Evolutionary conservation across 2,113 vertebrate genomes (phyloP).

Genomic region (Aphyosemion australe): DNA sequence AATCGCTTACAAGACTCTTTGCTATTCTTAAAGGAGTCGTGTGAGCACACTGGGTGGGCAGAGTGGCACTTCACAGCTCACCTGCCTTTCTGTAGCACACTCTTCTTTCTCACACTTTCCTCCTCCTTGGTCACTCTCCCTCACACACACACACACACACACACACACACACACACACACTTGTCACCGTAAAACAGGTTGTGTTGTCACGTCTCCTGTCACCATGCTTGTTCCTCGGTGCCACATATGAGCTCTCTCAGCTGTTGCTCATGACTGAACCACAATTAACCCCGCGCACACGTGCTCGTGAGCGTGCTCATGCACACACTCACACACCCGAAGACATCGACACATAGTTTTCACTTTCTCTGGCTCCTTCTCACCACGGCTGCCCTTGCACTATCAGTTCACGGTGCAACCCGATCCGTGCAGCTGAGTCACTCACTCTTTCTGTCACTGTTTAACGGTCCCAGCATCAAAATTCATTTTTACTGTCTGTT

Average conservation of each 20-base stretch:
- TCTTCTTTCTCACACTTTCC: constrained; percentile 58
- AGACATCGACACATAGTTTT: constrained; percentile 51
- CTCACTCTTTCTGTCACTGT: constrained; percentile 47
- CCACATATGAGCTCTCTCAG: constrained; percentile 80
- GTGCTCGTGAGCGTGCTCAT: not conserved
- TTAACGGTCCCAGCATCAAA: constrained; percentile 34
- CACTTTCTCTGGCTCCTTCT: constrained; percentile 62
- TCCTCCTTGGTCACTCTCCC: constrained; percentile 12
- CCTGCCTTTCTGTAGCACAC: constrained; percentile 70
- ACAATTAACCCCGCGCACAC: constrained; percentile 72
- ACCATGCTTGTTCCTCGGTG: constrained; percentile 69
- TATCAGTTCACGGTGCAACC: constrained; percentile 65
- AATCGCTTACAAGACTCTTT: constrained; percentile 61
- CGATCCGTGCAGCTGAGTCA: constrained; percentile 50
- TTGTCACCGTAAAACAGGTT: constrained; percentile 76
- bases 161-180: constrained; percentile 51
- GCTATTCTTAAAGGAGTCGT: constrained; percentile 67
- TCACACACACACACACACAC: constrained; percentile 31
- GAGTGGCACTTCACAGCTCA: constrained; percentile 52
- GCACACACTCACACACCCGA: constrained; percentile 16
- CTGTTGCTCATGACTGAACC: constrained; percentile 79
- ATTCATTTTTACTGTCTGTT: constrained; percentile 37
- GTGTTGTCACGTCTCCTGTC: constrained; percentile 73
- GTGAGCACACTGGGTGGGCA: constrained; percentile 73
- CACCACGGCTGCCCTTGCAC: constrained; percentile 69